Evolutionary conservation across 2,797 vertebrate species (phyloP).

Genomic region (Selene dorsalis): DNA sequence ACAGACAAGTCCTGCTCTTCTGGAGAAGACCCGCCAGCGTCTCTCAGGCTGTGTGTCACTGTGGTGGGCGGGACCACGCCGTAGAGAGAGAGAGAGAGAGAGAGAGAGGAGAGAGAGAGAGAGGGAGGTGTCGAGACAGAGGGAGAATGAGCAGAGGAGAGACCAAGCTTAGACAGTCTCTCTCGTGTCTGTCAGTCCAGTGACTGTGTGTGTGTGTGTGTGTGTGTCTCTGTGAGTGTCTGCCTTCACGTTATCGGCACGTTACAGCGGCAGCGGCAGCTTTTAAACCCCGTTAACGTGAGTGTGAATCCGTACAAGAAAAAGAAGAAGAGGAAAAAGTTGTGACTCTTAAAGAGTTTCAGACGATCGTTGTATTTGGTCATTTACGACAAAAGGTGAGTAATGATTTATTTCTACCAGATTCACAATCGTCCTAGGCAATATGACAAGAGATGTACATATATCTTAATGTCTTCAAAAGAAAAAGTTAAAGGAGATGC

Average conservation of each 20-base stretch:
- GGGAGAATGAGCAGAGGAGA: slow-evolving; percentile 2
- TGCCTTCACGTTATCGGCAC: background rate
- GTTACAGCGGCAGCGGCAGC: slow-evolving; percentile 4
- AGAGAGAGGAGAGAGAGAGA: slow-evolving; percentile 14
- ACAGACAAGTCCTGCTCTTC: background rate
- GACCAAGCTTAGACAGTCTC: background rate
- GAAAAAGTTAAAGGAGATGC: background rate
- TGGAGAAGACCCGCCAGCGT: background rate
- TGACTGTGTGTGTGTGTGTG: background rate
- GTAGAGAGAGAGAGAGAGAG: slow-evolving; percentile 1
- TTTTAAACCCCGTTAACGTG: slow-evolving; percentile 16
- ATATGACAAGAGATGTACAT: background rate
- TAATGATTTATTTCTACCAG: background rate
- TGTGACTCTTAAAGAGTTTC: background rate
- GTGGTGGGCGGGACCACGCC: slow-evolving; percentile 47
- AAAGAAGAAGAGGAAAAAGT: background rate
- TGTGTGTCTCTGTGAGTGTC: background rate
- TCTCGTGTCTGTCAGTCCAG: background rate
- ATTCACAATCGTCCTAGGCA: background rate
- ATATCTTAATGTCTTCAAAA: background rate
- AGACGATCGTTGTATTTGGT: background rate
- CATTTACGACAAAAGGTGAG: slow-evolving; percentile 47
- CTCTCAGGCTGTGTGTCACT: background rate
- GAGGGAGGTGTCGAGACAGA: slow-evolving; percentile 12
- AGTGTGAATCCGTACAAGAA: background rate